Percentiles rank a stretch among this genome's conserved stretches.
These are phyloP conservation scores for Copidosoma floridanum DNA, from an alignment of 1,140 invertebrate genomes.

Conservation along the genomic window DNA sequence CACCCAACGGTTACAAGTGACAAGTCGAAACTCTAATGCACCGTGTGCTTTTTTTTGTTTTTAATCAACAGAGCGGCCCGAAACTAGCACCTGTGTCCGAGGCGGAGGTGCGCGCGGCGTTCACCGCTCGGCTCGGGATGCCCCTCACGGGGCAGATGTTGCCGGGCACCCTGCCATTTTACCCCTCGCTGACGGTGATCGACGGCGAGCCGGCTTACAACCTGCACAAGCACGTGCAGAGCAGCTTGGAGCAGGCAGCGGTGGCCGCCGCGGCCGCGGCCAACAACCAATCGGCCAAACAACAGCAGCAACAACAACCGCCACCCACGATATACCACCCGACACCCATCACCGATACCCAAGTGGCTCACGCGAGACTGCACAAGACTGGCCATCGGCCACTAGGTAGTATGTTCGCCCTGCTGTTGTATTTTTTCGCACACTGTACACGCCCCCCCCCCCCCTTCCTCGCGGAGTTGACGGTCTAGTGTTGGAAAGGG, in stretches of 20 bases:
- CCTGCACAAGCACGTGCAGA: slow-evolving; percentile 66
- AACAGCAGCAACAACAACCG: slow-evolving; percentile 3
- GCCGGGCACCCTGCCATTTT: slow-evolving; percentile 72
- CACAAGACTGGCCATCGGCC: slow-evolving; percentile 75
- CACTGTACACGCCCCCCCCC: background rate
- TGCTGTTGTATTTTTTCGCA: slow-evolving; percentile 17
- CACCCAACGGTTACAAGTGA: no score
- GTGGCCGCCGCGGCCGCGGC: slow-evolving; percentile 2
- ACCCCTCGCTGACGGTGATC: slow-evolving; percentile 68
- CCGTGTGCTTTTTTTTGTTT: no score
- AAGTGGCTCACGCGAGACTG: slow-evolving; percentile 72
- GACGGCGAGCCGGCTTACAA: slow-evolving; percentile 55
- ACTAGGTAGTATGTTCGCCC: slow-evolving; percentile 66
- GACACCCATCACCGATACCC: slow-evolving; percentile 63
- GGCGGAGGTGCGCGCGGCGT: slow-evolving; percentile 73
- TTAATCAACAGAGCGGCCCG: slow-evolving; percentile 54
- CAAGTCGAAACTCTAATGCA: no score
- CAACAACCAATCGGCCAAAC: slow-evolving; percentile 17
- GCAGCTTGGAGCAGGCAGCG: slow-evolving; percentile 58
- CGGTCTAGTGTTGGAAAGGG: no score
- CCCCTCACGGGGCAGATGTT: slow-evolving; percentile 72
- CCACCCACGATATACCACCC: slow-evolving; percentile 38
- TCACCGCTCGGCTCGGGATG: slow-evolving; percentile 70
- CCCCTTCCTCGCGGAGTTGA: no score
- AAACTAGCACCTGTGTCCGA: slow-evolving; percentile 71